Evolutionary conservation across 2,888 invertebrate species (phyloP).

Genomic region (Scotopteryx bipunctaria): DNA sequence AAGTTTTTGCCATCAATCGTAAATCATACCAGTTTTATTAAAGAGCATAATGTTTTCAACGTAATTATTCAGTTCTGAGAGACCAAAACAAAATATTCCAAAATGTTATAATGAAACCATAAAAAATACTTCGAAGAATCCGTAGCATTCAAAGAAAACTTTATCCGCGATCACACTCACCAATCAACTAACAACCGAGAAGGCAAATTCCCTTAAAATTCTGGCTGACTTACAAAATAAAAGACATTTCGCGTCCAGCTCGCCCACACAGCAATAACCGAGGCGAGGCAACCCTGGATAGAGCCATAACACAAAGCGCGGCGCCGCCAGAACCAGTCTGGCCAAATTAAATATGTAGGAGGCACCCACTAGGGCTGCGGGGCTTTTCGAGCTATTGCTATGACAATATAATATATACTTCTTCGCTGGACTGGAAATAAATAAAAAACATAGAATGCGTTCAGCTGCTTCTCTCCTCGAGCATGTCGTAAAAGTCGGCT

Average conservation of each 20-base stretch:
- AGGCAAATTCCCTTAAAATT: slow-evolving; percentile 26
- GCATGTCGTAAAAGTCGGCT: too few species aligned
- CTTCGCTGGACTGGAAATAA: too few species aligned
- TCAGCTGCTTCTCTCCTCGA: too few species aligned
- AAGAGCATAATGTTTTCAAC: too few species aligned
- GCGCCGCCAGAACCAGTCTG: slow-evolving; percentile 78
- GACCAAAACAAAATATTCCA: too few species aligned
- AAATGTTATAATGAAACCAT: too few species aligned
- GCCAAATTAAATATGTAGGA: slow-evolving; percentile 83
- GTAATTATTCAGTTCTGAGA: too few species aligned
- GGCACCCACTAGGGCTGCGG: slow-evolving; percentile 71
- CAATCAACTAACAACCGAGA: slow-evolving; percentile 25
- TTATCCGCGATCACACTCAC: slow-evolving; percentile 23
- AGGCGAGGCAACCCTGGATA: slow-evolving; percentile 48
- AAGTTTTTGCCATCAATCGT: too few species aligned
- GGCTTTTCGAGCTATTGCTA: slow-evolving; percentile 33
- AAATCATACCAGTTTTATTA: too few species aligned
- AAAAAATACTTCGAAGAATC: slow-evolving; percentile 11
- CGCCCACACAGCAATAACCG: slow-evolving; percentile 36
- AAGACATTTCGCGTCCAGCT: slow-evolving; percentile 31
- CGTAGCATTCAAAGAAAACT: slow-evolving; percentile 21
- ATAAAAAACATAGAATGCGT: too few species aligned
- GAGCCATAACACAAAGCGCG: slow-evolving; percentile 80
- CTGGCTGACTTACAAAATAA: slow-evolving; percentile 23
- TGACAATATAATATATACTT: not conserved